phyloP scores from a whole-genome alignment of 2,888 invertebrate genomes.

The Euplagia quadripunctaria region DNA sequence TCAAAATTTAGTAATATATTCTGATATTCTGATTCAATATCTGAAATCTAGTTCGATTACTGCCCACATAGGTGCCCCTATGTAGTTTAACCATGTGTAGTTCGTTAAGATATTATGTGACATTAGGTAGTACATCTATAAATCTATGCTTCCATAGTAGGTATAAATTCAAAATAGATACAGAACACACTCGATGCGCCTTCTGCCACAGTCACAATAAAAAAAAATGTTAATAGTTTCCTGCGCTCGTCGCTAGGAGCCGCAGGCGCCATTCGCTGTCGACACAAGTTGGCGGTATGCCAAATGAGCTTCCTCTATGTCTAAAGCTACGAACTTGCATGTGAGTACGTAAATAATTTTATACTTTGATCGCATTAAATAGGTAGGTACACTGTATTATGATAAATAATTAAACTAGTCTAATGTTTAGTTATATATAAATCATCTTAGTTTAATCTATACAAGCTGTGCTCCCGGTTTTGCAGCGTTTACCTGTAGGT shows the following conservation, averaged over 20 bases:
- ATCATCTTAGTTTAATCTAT: no score
- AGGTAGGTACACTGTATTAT: not conserved
- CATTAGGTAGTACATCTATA: no score
- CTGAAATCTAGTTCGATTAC: no score
- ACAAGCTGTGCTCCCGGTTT: no score
- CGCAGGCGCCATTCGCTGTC: slow-evolving; percentile 44
- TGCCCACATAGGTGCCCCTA: no score
- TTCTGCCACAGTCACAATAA: not conserved
- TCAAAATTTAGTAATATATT: no score
- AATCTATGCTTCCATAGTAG: not conserved
- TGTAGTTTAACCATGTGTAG: no score
- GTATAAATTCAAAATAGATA: not conserved
- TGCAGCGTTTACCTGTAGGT: no score
- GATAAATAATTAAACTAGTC: not conserved
- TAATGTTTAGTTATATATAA: no score
- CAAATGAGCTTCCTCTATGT: slow-evolving; percentile 39
- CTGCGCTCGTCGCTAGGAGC: slow-evolving; percentile 30
- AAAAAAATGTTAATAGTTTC: slow-evolving; percentile 44
- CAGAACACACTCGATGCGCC: not conserved
- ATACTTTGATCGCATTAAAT: not conserved
- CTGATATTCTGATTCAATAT: no score
- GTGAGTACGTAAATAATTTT: not conserved
- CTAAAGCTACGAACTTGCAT: slow-evolving; percentile 23
- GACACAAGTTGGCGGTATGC: slow-evolving; percentile 47
- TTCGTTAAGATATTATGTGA: no score